Evolutionary conservation across 2,888 invertebrate genomes (phyloP), one percentile per base, ranked within the genome.

Genomic region (Psylliodes chrysocephalus): DNA sequence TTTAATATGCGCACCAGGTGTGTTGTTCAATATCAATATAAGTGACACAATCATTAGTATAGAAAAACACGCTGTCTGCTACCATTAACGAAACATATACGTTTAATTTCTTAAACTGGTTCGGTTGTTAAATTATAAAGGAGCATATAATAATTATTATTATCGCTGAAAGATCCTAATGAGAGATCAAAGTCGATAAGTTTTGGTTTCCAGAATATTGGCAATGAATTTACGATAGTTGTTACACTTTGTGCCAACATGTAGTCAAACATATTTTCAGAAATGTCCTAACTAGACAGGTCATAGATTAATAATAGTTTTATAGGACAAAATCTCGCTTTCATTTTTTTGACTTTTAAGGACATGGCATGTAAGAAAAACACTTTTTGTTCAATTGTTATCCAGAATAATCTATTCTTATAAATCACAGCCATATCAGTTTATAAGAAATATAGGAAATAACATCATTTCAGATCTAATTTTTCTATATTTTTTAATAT

Each of bases 101-200:
- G n/a, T n/a, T n/a, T n/a, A n/a, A n/a, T n/a, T n/a, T n/a, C n/a
- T n/a, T n/a, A 22, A 22, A 22, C 2, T 22, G 6, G 22, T 22
- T 42, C 6, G 18, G 17, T 42, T 42, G 42, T 42, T 2, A 42
- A 17, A 18, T 8, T 1, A 2, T 18, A 18, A 42, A 42, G 18
- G 10, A 18, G 7, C 42, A 7, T 18, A 12, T 42, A 42, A 42
- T 42, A 17, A 42, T 42, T 42, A 38, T 42, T 42, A 42, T 42
- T 42, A 38, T 38, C 15, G 42, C 10, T 42, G 42, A 42, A 35
- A 4, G 35, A 35, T 35, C 12, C 42, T 42, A 42, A 42, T 42
- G 17, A 18, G 42, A 18, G 17, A 42, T 42, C 42, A 42, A 42
- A 42, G 38, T 14, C 6, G 15, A 40, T 14, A 5, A 40, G 7